Percentiles rank a stretch among this genome's conserved stretches.
Evolutionary conservation across 1,140 invertebrate genomes (phyloP).

Genomic region (Paracyclopina nana): DNA sequence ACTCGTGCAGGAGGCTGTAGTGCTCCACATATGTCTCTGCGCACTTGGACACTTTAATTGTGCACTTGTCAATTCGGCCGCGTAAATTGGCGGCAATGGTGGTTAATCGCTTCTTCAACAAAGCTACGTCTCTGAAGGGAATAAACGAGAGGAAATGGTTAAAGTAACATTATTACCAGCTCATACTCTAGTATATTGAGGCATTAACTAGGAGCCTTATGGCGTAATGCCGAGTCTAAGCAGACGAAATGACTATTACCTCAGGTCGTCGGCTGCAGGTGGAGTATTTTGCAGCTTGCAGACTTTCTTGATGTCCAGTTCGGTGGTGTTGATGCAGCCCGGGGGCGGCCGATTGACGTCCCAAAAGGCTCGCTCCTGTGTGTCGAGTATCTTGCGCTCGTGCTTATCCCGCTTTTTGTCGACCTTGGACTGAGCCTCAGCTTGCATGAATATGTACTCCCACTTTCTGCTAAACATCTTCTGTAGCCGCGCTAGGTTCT

Average conservation of each 20-base stretch:
- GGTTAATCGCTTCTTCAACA: constrained; percentile 33
- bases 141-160: neutral
- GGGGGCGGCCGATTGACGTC: constrained; percentile 94
- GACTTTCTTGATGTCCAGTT: constrained; percentile 91
- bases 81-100: constrained; percentile 44
- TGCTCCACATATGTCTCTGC: constrained; percentile 65
- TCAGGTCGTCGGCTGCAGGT: constrained; percentile 28
- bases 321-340: constrained; percentile 95
- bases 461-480: constrained; percentile 99
- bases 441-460: constrained; percentile 99
- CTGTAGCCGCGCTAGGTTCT: constrained; percentile 85
- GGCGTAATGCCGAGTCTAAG: too few species aligned
- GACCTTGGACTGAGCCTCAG: constrained; percentile 63
- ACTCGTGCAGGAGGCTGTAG: constrained; percentile 41
- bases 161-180: too few species aligned
- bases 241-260: too few species aligned
- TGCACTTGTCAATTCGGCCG: constrained; percentile 58
- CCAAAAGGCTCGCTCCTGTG: constrained; percentile 98
- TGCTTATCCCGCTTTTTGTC: constrained; percentile 97
- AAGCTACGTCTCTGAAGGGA: constrained; percentile 24
- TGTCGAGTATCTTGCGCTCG: constrained; percentile 92
- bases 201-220: too few species aligned
- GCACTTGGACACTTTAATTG: constrained; percentile 90
- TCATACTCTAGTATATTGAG: too few species aligned
- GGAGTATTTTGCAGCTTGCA: constrained; percentile 72